These are phyloP conservation scores for Adelosebastes latens DNA, from an alignment of 2,797 vertebrate genomes.

Conservation along the genomic window DNA sequence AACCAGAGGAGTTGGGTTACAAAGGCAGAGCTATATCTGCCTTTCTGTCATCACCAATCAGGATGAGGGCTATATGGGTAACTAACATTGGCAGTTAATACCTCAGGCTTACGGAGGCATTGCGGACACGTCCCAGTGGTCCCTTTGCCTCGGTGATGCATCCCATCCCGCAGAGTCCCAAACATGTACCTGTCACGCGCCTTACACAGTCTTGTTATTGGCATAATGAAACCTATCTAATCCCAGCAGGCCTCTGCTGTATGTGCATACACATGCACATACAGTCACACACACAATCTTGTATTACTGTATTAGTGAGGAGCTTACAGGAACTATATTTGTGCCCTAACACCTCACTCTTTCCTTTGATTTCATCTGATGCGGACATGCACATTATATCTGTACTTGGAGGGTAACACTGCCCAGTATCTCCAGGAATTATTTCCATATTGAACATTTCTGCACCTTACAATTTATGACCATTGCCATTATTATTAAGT, in stretches of 20 bases:
- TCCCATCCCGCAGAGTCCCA: background rate
- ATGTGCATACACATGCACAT: conserved; percentile 28
- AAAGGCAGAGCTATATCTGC: conserved; percentile 71
- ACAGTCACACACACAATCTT: conserved; percentile 24
- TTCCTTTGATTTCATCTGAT: conserved; percentile 41
- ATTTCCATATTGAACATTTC: background rate
- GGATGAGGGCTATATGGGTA: conserved; percentile 70
- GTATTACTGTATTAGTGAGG: conserved; percentile 30
- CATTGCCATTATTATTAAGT: background rate
- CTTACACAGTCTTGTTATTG: conserved; percentile 70
- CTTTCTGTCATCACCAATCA: conserved; percentile 80
- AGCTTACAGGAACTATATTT: conserved; percentile 40
- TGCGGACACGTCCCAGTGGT: conserved; percentile 54
- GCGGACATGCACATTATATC: conserved; percentile 14
- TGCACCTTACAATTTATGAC: background rate
- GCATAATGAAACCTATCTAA: conserved; percentile 47
- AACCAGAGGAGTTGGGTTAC: conserved; percentile 68
- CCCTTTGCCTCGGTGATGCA: conserved; percentile 23
- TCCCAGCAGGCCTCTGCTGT: conserved; percentile 21
- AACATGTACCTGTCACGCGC: conserved; percentile 62
- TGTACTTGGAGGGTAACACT: background rate
- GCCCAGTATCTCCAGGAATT: background rate
- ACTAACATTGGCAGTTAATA: conserved; percentile 73
- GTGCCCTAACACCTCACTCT: conserved; percentile 1
- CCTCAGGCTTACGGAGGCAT: conserved; percentile 64